Evolutionary conservation across 2,113 vertebrate species (phyloP).

Genomic region (Phyllostomus discolor): DNA sequence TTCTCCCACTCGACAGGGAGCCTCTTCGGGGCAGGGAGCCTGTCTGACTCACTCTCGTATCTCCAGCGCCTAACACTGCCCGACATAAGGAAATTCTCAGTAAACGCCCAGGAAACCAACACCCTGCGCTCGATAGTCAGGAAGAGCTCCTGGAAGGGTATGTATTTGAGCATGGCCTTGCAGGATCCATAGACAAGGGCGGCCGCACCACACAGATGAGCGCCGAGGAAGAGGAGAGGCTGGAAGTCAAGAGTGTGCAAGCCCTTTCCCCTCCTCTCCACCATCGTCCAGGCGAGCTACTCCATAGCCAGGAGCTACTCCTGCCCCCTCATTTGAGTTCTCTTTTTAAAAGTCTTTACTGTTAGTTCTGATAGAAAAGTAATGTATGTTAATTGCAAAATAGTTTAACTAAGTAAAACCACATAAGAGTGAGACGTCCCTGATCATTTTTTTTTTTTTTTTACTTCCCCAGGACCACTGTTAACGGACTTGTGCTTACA

Average conservation of each 20-base stretch:
- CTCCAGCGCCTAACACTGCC: not conserved
- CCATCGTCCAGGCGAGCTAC: not conserved
- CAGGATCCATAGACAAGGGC: not conserved
- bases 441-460: not conserved
- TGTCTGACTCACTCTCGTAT: not conserved
- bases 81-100: not conserved
- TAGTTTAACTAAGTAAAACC: not conserved
- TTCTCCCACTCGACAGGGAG: not conserved
- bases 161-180: not conserved
- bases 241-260: accelerated
- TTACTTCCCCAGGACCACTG: not conserved
- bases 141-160: not conserved
- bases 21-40: not conserved
- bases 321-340: not conserved
- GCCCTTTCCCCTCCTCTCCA: not conserved
- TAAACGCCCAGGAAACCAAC: not conserved
- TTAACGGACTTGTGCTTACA: not conserved
- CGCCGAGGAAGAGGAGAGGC: not conserved
- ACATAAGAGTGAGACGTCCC: not conserved
- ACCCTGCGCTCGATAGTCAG: not conserved
- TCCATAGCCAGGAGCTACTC: not conserved
- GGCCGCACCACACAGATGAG: not conserved
- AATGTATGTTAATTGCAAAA: not conserved
- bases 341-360: not conserved
- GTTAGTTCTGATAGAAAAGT: not conserved